Evolutionary conservation across 2,113 vertebrate species (phyloP).

Genomic region (Steatornis caripensis): DNA sequence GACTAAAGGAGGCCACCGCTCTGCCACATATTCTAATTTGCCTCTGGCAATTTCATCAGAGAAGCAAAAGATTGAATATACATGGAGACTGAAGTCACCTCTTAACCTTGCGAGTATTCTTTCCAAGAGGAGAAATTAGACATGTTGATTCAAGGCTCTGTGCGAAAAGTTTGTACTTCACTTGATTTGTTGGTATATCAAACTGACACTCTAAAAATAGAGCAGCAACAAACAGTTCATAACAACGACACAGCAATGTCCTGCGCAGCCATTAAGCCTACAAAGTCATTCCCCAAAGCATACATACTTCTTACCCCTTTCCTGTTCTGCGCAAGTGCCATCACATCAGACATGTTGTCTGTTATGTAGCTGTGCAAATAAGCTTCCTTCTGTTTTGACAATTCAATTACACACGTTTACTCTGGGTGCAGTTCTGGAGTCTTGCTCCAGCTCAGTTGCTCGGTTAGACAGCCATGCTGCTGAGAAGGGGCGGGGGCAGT

Average conservation of each 20-base stretch:
- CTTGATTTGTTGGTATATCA: neutral
- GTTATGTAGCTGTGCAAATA: neutral
- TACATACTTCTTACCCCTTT: neutral
- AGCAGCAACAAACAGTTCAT: neutral
- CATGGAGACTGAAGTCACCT: neutral
- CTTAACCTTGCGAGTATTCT: neutral
- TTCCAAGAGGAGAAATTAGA: neutral
- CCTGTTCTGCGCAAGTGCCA: neutral
- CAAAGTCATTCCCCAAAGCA: neutral
- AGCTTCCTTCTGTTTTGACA: neutral
- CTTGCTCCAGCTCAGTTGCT: neutral
- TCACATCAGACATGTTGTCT: neutral
- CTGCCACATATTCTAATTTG: neutral
- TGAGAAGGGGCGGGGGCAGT: fast-evolving
- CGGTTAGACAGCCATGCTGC: neutral
- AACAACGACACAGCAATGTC: neutral
- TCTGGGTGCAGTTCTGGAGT: neutral
- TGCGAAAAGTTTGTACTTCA: neutral
- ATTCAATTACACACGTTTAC: neutral
- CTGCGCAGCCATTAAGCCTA: neutral
- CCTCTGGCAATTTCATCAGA: neutral
- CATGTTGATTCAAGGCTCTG: neutral
- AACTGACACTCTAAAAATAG: neutral
- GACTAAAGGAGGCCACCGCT: neutral
- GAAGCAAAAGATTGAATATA: neutral